A percentile compares a stretch with the other conserved stretches of the same genome.
Conservation (phyloP, 2,888 invertebrate genomes). For the Diaphora mendica region DNA sequence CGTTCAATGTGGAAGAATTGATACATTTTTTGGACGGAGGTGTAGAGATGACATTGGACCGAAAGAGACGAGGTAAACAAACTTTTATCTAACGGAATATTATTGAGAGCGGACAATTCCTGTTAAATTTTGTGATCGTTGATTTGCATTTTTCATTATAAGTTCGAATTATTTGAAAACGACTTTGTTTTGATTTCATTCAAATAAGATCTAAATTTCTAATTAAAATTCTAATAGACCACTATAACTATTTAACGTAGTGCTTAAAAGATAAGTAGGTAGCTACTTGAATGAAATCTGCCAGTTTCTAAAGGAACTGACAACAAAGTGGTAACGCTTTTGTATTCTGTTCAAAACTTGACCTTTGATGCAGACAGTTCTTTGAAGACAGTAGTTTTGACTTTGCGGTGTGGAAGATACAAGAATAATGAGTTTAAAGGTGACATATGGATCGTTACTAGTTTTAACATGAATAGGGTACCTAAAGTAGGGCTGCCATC, state of each 20-base stretch:
- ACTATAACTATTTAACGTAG: not conserved
- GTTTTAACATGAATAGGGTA: no score
- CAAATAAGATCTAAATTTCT: not conserved
- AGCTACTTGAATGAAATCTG: not conserved
- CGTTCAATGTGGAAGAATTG: constrained; percentile 90
- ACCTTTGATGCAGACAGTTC: no score
- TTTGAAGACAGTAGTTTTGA: no score
- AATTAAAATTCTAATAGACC: not conserved
- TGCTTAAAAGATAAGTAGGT: no score
- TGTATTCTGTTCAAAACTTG: no score
- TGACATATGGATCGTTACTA: no score
- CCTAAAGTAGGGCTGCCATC: no score
- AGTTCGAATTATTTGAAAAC: no score
- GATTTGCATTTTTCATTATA: no score
- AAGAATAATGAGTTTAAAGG: no score
- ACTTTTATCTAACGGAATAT: constrained; percentile 13
- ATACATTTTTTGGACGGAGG: constrained; percentile 92
- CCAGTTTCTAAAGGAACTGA: not conserved
- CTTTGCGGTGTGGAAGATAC: no score
- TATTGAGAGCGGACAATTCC: not conserved
- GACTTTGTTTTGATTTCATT: not conserved
- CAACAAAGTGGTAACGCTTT: no score
- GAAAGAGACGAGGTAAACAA: constrained; percentile 80
- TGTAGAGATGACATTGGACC: constrained; percentile 88
- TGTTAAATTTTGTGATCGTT: not conserved